Evolutionary conservation across 2,888 invertebrate species (phyloP).

Genomic region (Nomada ferruginata): DNA sequence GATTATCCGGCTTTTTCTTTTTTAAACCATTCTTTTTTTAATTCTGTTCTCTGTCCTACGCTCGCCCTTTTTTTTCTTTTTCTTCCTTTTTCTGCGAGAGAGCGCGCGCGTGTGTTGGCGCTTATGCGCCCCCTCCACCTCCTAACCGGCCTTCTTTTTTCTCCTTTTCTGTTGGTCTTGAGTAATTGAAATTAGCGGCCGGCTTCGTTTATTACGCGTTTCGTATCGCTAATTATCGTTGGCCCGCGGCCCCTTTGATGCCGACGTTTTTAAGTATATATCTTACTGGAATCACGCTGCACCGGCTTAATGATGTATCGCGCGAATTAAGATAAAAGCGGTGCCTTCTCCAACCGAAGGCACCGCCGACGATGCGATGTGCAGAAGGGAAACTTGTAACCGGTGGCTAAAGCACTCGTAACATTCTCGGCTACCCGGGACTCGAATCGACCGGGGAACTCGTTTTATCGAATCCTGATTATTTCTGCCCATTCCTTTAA

Average conservation of each 20-base stretch:
- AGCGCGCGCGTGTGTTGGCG: background rate
- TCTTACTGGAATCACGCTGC: constrained; percentile 56
- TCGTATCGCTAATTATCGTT: constrained; percentile 61
- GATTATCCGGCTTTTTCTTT: constrained; percentile 46
- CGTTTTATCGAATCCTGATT: constrained; percentile 47
- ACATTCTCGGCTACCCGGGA: constrained; percentile 30
- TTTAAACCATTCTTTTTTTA: background rate
- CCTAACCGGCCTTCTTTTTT: background rate
- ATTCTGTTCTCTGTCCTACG: background rate
- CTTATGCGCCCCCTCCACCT: background rate
- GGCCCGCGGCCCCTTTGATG: constrained; percentile 52
- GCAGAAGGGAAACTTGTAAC: constrained; percentile 25
- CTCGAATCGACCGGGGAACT: constrained; percentile 30
- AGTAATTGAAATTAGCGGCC: constrained; percentile 61
- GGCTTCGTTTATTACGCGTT: constrained; percentile 62
- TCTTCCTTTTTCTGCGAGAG: background rate
- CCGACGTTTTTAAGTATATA: constrained; percentile 41
- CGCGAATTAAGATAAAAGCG: constrained; percentile 61
- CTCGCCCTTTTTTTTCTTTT: too few species aligned
- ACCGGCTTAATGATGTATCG: constrained; percentile 59
- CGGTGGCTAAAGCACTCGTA: constrained; percentile 24
- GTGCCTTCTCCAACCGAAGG: constrained; percentile 29
- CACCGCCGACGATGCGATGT: constrained; percentile 15
- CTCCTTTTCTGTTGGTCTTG: constrained; percentile 13
- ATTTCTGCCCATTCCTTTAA: constrained; percentile 16